A percentile compares a stretch with the other conserved stretches of the same genome.
Evolutionary conservation across 2,797 vertebrate genomes (phyloP).

Genomic region (Pelochelys cantorii): DNA sequence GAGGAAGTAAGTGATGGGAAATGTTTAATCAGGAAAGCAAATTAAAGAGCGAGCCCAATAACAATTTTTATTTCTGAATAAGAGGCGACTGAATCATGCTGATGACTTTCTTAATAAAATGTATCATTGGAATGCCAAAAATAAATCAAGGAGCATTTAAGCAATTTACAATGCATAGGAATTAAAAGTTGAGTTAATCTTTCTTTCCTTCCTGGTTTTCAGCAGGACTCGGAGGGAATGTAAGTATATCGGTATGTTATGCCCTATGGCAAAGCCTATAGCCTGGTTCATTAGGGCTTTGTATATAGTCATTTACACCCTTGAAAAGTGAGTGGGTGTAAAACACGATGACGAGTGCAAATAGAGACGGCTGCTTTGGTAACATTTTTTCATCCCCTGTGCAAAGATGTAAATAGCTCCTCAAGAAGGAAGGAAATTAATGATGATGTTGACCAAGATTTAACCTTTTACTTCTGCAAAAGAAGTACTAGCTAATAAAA

Average conservation of each 20-base stretch:
- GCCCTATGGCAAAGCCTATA: rapidly evolving
- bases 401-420: background rate
- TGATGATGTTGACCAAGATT: background rate
- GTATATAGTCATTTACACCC: background rate
- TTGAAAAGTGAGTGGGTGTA: background rate
- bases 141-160: background rate
- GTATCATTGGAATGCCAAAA: conserved; percentile 30
- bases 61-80: conserved; percentile 14
- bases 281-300: background rate
- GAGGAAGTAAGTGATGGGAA: background rate
- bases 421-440: background rate
- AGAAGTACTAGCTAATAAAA: background rate
- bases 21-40: background rate
- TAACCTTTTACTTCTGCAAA: background rate
- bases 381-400: background rate
- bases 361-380: background rate
- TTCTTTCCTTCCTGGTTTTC: background rate
- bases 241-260: background rate
- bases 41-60: background rate
- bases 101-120: background rate
- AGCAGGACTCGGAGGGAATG: background rate
- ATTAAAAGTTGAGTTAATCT: background rate
- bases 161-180: background rate
- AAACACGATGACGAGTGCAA: background rate
- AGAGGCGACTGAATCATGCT: background rate